phyloP scores from a whole-genome alignment of 2,113 vertebrate genomes.

The Rhynchopsitta pachyrhyncha region DNA sequence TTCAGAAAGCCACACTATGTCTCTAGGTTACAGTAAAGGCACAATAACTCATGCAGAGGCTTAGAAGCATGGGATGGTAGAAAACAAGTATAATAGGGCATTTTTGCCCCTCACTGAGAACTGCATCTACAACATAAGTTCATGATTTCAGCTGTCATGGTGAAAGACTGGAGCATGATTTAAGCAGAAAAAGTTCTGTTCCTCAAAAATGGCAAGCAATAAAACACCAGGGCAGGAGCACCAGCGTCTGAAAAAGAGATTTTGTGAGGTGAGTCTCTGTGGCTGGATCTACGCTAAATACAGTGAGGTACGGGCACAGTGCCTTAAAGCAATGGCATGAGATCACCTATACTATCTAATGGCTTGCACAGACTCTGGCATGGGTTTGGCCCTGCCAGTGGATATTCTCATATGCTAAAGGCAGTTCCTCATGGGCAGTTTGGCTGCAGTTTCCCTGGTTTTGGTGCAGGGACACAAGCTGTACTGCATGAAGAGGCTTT shows the following conservation, averaged over 20 bases:
- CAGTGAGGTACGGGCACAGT: fast-evolving
- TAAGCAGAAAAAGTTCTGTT: not conserved
- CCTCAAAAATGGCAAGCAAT: not conserved
- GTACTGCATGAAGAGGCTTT: not conserved
- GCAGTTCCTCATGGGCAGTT: not conserved
- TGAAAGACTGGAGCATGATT: not conserved
- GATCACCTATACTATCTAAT: not conserved
- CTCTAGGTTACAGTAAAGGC: constrained; percentile 16
- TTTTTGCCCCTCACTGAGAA: not conserved
- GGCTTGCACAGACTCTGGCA: not conserved
- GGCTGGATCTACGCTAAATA: not conserved
- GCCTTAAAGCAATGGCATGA: not conserved
- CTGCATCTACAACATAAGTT: not conserved
- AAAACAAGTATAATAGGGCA: not conserved
- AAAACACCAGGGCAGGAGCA: not conserved
- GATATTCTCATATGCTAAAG: not conserved
- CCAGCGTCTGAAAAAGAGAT: not conserved
- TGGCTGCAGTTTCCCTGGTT: not conserved
- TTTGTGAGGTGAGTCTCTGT: not conserved
- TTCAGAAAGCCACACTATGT: constrained; percentile 12
- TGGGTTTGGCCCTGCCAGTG: not conserved
- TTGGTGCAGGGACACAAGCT: not conserved
- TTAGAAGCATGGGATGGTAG: not conserved
- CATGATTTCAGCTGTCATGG: not conserved
- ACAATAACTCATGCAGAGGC: not conserved